Evolutionary conservation across 2,797 vertebrate genomes (phyloP).

Genomic region (Eulemur mongoz): DNA sequence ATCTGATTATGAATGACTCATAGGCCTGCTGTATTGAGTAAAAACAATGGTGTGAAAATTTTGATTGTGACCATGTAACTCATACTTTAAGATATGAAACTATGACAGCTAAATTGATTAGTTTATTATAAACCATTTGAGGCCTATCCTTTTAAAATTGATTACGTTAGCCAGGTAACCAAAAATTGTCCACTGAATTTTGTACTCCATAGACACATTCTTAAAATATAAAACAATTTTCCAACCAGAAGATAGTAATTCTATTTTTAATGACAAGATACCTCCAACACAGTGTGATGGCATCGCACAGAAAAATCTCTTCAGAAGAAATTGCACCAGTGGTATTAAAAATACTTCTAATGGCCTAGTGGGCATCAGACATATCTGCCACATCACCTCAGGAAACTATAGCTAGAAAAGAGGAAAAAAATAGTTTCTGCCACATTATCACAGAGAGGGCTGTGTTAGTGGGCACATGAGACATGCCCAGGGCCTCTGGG

Average conservation of each 20-base stretch:
- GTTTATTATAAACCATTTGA: not conserved
- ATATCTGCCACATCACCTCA: not conserved
- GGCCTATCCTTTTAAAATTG: not conserved
- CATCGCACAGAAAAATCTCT: not conserved
- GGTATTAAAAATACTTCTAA: not conserved
- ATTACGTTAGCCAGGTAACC: not conserved
- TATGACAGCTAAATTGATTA: not conserved
- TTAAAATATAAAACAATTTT: not conserved
- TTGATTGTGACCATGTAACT: not conserved
- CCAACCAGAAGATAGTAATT: constrained; percentile 27
- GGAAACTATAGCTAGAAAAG: not conserved
- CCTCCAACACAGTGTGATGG: not conserved
- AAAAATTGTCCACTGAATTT: not conserved
- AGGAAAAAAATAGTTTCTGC: not conserved
- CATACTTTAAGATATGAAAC: not conserved
- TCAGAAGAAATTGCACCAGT: not conserved
- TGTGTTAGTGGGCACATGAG: not conserved
- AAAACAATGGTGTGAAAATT: not conserved
- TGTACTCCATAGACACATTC: not conserved
- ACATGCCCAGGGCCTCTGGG: not conserved
- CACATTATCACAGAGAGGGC: not conserved
- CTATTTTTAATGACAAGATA: not conserved
- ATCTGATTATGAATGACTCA: constrained; percentile 23
- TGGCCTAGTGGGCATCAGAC: not conserved
- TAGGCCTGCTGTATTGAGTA: not conserved